Evolutionary conservation across 1,140 invertebrate species (phyloP).

Genomic region (Portunus trituberculatus): DNA sequence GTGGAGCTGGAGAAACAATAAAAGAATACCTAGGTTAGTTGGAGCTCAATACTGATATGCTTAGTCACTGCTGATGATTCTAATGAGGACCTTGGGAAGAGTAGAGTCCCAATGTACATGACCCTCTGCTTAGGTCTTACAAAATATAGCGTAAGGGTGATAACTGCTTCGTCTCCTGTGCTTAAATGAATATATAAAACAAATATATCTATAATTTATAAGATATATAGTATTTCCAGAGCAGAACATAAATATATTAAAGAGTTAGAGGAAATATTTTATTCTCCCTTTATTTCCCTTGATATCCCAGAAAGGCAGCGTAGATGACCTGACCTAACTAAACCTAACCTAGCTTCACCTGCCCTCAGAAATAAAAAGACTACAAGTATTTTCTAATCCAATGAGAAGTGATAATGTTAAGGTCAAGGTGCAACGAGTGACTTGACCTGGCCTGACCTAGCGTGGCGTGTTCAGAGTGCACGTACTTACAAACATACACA

Average conservation of each 20-base stretch:
- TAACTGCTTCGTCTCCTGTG: neutral
- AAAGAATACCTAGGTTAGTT: neutral
- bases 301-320: no score
- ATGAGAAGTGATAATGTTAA: no score
- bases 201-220: neutral
- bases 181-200: neutral
- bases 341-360: no score
- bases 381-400: no score
- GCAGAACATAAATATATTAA: no score
- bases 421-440: no score
- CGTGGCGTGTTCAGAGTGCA: neutral
- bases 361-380: no score
- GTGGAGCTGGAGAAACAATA: neutral
- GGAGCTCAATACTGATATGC: neutral
- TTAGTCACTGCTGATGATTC: neutral
- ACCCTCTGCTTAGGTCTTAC: neutral
- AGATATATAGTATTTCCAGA: no score
- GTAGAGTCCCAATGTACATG: neutral
- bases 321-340: no score
- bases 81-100: neutral
- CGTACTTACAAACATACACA: neutral
- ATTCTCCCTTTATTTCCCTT: no score
- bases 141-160: neutral
- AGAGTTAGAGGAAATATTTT: no score
- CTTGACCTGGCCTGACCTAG: no score